Evolutionary conservation across 1,140 invertebrate species (phyloP).

Genomic region (Tetragnatha versicolor): DNA sequence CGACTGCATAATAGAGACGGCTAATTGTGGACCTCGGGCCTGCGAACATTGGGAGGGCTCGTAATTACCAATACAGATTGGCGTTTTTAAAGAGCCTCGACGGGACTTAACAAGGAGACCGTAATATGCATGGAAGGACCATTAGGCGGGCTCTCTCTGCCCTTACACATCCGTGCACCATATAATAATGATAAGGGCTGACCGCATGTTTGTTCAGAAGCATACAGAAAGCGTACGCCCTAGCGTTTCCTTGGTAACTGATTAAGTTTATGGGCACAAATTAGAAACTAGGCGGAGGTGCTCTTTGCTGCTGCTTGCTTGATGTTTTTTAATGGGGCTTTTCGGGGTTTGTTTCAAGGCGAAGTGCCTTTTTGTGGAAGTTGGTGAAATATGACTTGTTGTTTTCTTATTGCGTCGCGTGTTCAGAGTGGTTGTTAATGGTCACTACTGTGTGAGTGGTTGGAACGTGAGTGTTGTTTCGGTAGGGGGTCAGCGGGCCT

Average conservation of each 20-base stretch:
- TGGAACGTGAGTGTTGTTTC: no score
- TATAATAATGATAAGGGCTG: slow-evolving; percentile 52
- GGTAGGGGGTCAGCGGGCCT: no score
- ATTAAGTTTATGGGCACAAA: slow-evolving; percentile 55
- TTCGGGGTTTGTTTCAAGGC: no score
- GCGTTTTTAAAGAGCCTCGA: slow-evolving; percentile 17
- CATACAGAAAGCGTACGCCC: slow-evolving; percentile 38
- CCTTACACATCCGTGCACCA: slow-evolving; percentile 39
- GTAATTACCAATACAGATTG: slow-evolving; percentile 52
- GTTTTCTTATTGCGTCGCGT: no score
- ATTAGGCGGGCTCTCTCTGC: slow-evolving; percentile 40
- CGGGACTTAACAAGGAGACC: slow-evolving; percentile 33
- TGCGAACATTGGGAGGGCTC: slow-evolving; percentile 17
- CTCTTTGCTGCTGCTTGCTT: not conserved
- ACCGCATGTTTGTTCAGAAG: slow-evolving; percentile 52
- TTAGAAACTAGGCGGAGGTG: slow-evolving; percentile 37
- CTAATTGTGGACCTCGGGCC: slow-evolving; percentile 30
- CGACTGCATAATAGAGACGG: slow-evolving; percentile 10
- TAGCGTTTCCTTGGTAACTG: slow-evolving; percentile 41
- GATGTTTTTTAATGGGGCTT: slow-evolving; percentile 31
- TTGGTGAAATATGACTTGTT: no score
- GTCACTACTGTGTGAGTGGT: no score
- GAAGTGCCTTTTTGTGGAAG: no score
- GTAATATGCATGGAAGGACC: slow-evolving; percentile 38
- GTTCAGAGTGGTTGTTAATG: no score